Conservation (phyloP, 2,888 invertebrate genomes). For the Nematopogon swammerdamellus region DNA sequence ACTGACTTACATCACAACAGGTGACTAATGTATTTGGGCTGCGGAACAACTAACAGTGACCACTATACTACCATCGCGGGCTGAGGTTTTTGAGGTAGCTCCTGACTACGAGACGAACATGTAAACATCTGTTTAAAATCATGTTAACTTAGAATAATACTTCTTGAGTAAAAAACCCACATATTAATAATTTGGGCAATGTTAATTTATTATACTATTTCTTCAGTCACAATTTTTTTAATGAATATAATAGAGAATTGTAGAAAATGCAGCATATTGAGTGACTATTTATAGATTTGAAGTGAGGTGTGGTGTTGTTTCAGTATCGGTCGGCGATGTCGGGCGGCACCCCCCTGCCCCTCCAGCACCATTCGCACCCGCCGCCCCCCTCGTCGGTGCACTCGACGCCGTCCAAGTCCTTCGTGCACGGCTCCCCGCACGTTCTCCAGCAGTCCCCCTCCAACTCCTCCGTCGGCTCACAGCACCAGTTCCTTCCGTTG, state of each 20-base stretch:
- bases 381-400: conserved; percentile 50
- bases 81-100: neutral
- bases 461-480: conserved; percentile 47
- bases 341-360: conserved; percentile 47
- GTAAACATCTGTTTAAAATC: too few species aligned
- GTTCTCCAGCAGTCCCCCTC: conserved; percentile 44
- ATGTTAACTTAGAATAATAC: too few species aligned
- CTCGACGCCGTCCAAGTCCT: conserved; percentile 64
- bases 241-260: too few species aligned
- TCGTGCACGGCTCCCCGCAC: conserved; percentile 36
- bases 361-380: conserved; percentile 41
- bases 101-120: too few species aligned
- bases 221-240: too few species aligned
- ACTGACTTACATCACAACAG: neutral
- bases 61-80: neutral
- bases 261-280: too few species aligned
- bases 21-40: neutral
- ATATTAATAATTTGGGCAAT: too few species aligned
- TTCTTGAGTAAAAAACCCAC: too few species aligned
- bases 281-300: too few species aligned
- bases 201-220: too few species aligned
- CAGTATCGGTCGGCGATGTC: conserved; percentile 89
- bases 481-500: conserved; percentile 61
- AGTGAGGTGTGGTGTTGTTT: too few species aligned
- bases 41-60: neutral